Conservation (phyloP, 1,140 invertebrate genomes). For the Drosophila insularis region DNA sequence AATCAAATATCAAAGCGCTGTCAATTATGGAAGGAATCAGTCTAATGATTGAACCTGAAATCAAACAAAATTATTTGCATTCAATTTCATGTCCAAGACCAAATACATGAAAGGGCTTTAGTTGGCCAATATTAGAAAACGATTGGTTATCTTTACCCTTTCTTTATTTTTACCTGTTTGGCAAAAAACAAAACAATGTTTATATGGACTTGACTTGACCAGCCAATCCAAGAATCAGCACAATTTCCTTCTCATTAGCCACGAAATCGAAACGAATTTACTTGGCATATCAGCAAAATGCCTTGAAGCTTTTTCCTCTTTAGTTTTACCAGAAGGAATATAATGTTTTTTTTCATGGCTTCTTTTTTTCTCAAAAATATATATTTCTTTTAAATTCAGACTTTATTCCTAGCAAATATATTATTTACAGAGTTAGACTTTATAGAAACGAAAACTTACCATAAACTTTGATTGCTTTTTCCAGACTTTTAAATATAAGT, state of each 20-base stretch:
- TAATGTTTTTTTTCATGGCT: no score
- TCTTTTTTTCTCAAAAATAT: no score
- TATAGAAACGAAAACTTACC: no score
- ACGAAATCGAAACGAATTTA: not conserved
- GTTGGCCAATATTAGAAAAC: not conserved
- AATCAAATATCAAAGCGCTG: constrained; percentile 23
- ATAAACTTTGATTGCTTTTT: no score
- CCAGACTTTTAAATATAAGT: not conserved
- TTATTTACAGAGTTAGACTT: no score
- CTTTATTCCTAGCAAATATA: no score
- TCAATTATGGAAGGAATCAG: constrained; percentile 29
- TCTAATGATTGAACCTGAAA: constrained; percentile 24
- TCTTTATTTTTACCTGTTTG: not conserved
- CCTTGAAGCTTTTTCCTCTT: no score
- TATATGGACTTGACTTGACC: no score
- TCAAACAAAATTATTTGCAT: constrained; percentile 20
- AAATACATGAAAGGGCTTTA: not conserved
- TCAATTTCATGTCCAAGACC: not conserved
- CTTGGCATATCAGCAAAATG: no score
- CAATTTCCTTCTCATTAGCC: not conserved
- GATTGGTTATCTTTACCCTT: not conserved
- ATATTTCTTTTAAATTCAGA: no score
- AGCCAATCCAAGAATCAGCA: not conserved
- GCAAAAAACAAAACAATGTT: not conserved
- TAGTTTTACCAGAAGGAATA: no score